These are phyloP conservation scores for Lasioglossum morio DNA, from an alignment of 2,888 invertebrate species.

Conservation along the genomic window DNA sequence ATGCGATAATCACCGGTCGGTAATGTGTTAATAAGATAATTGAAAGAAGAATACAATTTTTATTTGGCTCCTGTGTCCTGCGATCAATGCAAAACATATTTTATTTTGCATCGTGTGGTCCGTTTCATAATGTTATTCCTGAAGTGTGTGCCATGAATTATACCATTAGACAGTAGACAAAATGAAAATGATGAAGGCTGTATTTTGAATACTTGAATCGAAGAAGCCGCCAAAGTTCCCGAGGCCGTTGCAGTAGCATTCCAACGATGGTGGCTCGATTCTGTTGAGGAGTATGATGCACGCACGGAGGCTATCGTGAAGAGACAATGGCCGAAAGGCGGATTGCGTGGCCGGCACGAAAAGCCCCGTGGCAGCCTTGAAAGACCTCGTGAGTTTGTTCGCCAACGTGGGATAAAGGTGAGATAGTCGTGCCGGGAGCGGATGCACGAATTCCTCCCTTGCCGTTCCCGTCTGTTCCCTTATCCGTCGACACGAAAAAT, in stretches of 20 bases:
- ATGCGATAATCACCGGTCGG: too few species aligned
- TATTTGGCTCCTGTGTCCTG: too few species aligned
- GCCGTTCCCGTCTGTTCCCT: background rate
- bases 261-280: background rate
- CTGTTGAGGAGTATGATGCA: slow-evolving; percentile 28
- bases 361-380: slow-evolving; percentile 60
- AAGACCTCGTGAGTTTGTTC: slow-evolving; percentile 56
- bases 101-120: too few species aligned
- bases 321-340: slow-evolving; percentile 73
- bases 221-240: too few species aligned
- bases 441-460: slow-evolving; percentile 39
- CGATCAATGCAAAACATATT: too few species aligned
- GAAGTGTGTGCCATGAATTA: too few species aligned
- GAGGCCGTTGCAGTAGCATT: slow-evolving; percentile 5
- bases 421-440: slow-evolving; percentile 35
- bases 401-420: slow-evolving; percentile 66
- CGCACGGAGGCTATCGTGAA: slow-evolving; percentile 59
- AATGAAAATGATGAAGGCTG: too few species aligned
- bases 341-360: slow-evolving; percentile 71
- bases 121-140: too few species aligned
- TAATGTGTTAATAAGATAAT: too few species aligned
- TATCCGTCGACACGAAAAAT: slow-evolving; percentile 2
- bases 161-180: too few species aligned
- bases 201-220: too few species aligned
- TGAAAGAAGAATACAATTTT: too few species aligned